Evolutionary conservation across 1,140 invertebrate genomes (phyloP).

Genomic region (Sycophaga agraensis): DNA sequence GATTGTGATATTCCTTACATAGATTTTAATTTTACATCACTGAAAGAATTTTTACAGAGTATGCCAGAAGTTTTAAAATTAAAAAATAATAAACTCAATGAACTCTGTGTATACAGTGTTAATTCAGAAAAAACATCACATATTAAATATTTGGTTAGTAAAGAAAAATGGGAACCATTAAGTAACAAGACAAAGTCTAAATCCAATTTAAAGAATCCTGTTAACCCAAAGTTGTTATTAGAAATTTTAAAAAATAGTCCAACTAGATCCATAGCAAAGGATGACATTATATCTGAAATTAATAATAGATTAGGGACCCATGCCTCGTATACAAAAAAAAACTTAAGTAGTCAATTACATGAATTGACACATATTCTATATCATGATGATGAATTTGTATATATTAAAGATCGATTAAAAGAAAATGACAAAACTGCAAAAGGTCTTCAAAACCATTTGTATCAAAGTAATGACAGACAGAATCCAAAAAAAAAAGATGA

Average conservation of each 20-base stretch:
- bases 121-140: conserved; percentile 37
- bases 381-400: conserved; percentile 7
- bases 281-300: conserved; percentile 6
- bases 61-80: conserved; percentile 31
- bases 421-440: background rate
- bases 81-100: background rate
- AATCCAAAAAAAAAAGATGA: background rate
- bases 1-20: conserved; percentile 38
- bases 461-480: background rate
- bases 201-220: background rate
- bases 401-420: background rate
- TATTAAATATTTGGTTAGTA: conserved; percentile 36
- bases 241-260: background rate
- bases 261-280: background rate
- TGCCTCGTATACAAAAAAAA: conserved; percentile 1
- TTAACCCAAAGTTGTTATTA: conserved; percentile 1
- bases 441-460: background rate
- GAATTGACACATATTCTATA: conserved; percentile 4
- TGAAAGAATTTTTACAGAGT: conserved; percentile 34
- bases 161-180: conserved; percentile 26
- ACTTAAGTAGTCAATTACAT: conserved; percentile 13
- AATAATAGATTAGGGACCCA: background rate
- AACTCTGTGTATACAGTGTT: conserved; percentile 29
- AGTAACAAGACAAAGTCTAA: background rate
- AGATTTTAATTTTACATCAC: conserved; percentile 28